A percentile compares a stretch with the other conserved stretches of the same genome.
Conservation (phyloP, 2,797 vertebrate species). For the Parambassis ranga region DNA sequence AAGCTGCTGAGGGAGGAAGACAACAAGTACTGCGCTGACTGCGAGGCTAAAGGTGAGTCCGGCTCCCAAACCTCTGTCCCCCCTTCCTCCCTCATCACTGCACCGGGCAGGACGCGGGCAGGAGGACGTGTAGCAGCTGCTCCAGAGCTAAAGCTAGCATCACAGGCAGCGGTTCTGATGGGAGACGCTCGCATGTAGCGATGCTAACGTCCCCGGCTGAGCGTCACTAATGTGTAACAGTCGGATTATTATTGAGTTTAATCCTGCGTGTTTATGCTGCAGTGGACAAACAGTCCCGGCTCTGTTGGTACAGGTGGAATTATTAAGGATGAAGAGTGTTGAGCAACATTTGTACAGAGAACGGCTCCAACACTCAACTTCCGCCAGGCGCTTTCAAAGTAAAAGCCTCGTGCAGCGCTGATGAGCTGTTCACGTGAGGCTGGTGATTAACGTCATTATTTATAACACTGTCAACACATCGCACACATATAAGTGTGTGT, state of each 20-base stretch:
- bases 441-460: no score
- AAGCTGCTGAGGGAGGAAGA: slow-evolving; percentile 88
- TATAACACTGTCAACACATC: no score
- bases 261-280: background rate
- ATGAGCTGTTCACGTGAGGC: no score
- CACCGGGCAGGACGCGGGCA: no score
- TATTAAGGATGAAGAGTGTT: slow-evolving; percentile 1
- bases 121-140: background rate
- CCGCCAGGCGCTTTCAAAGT: slow-evolving; percentile 49
- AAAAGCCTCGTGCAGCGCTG: background rate
- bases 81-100: no score
- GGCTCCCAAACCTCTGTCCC: background rate
- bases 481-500: background rate
- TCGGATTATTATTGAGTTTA: no score
- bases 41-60: slow-evolving; percentile 88
- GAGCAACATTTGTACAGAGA: background rate
- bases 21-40: slow-evolving; percentile 94
- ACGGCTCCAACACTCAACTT: background rate
- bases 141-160: slow-evolving; percentile 33
- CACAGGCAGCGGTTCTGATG: background rate
- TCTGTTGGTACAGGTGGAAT: background rate
- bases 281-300: background rate
- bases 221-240: no score
- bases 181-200: background rate
- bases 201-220: background rate